Percentiles rank a stretch among this genome's conserved stretches.
Conservation (phyloP, 2,888 invertebrate genomes). For the Volucella zonaria region DNA sequence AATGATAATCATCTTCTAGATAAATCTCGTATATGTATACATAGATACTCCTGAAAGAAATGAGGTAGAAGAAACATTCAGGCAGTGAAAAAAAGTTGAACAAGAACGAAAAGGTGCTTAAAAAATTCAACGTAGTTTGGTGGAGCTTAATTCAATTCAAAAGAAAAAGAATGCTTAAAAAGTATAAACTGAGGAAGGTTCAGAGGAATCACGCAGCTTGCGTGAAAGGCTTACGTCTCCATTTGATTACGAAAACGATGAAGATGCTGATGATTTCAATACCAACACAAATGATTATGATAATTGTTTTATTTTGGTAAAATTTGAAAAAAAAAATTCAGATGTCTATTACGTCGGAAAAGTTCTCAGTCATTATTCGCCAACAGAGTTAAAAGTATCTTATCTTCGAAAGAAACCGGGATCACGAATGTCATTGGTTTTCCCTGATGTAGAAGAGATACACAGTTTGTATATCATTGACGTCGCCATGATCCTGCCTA, state of each 20-base stretch:
- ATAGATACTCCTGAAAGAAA: constrained; percentile 20
- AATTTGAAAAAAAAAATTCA: constrained; percentile 43
- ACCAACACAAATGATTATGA: neutral
- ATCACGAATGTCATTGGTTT: constrained; percentile 41
- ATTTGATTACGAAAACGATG: too few relatives aligned
- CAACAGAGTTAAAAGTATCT: neutral
- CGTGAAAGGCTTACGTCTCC: too few relatives aligned
- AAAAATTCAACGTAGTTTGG: too few relatives aligned
- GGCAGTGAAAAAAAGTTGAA: too few relatives aligned
- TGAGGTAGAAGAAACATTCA: neutral
- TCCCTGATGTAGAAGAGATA: constrained; percentile 45
- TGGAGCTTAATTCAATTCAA: constrained; percentile 49
- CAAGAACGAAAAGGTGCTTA: too few relatives aligned
- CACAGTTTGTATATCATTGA: constrained; percentile 18
- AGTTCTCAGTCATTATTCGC: constrained; percentile 39
- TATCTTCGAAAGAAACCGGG: constrained; percentile 52
- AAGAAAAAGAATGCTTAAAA: too few relatives aligned
- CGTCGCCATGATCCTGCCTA: too few relatives aligned
- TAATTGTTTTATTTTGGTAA: too few relatives aligned
- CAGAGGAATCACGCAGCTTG: too few relatives aligned
- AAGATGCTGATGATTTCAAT: constrained; percentile 35
- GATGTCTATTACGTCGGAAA: constrained; percentile 46
- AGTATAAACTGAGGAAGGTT: too few relatives aligned
- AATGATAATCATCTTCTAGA: neutral
- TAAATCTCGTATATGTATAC: constrained; percentile 16